Evolutionary conservation across 1,140 invertebrate species (phyloP), one percentile per base, ranked within the genome.

Genomic region (Littorina saxatilis): DNA sequence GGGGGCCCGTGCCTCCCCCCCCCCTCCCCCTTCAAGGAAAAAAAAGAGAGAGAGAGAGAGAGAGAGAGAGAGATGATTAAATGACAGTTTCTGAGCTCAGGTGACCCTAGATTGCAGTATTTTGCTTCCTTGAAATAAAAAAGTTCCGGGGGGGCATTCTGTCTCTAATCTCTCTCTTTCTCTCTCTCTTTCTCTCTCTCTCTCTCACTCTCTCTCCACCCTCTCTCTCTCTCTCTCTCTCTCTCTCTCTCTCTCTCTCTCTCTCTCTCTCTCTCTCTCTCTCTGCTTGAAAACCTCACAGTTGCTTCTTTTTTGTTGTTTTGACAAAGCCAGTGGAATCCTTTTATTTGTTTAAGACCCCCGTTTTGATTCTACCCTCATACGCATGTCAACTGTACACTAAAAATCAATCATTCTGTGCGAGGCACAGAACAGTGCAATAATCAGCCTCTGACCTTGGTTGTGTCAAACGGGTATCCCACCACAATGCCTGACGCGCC

Each of bases 381-480:
- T 37, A 32, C 5, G 74, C 35, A 15, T 32, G 29, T 29, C 3
- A 58, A 77, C 47, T 27, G 15, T 23, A 20, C 20, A 66, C 27
- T 23, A n/a, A 32, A n/a, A 23, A 40, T 27, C n/a, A n/a, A n/a
- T n/a, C n/a, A n/a, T n/a, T n/a, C n/a, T n/a, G n/a, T n/a, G n/a
- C n/a, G n/a, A n/a, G n/a, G n/a, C n/a, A n/a, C n/a, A n/a, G n/a
- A n/a, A n/a, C n/a, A n/a, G n/a, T n/a, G n/a, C n/a, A n/a, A n/a
- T n/a, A n/a, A n/a, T n/a, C n/a, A n/a, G n/a, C n/a, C n/a, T 39
- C 76, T 27, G 39, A 81, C 79, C 79, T 81, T 81, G 0, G 35
- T 74, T 47, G 79, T 81, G 32, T 81, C 79, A 39, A 81, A 81
- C 20, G 79, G 79, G 32, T 81, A 70, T 2, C 79, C 79, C 20